phyloP scores from a whole-genome alignment of 2,888 invertebrate genomes.

The Lochmaea capreae region DNA sequence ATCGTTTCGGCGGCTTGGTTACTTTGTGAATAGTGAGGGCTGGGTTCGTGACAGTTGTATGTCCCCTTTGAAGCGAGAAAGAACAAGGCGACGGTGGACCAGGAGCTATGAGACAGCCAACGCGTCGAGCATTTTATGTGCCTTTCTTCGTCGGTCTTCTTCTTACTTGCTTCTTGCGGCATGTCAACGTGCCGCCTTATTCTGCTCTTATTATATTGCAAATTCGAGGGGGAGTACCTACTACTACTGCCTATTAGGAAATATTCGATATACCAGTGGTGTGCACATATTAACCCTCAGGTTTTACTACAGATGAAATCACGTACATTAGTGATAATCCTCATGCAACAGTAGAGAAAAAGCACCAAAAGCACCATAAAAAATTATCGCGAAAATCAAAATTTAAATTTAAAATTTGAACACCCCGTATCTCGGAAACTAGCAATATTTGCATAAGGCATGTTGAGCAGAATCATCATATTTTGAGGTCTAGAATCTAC shows the following conservation, averaged over 20 bases:
- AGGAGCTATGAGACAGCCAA: constrained; percentile 55
- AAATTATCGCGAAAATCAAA: too few relatives aligned
- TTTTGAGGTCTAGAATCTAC: too few relatives aligned
- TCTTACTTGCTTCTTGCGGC: constrained; percentile 34
- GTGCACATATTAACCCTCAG: neutral
- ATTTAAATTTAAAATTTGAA: too few relatives aligned
- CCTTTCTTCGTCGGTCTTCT: constrained; percentile 36
- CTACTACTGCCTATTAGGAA: constrained; percentile 19
- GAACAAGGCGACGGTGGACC: constrained; percentile 36
- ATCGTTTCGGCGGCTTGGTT: constrained; percentile 18
- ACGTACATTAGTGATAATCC: too few relatives aligned
- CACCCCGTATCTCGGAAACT: too few relatives aligned
- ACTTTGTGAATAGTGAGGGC: constrained; percentile 39
- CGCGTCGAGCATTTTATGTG: constrained; percentile 54
- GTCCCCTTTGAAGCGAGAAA: constrained; percentile 42
- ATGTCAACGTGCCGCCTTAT: constrained; percentile 54
- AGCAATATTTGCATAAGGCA: too few relatives aligned
- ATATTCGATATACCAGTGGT: constrained; percentile 12
- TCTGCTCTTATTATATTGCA: constrained; percentile 30
- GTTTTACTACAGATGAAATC: neutral
- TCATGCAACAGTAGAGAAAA: too few relatives aligned
- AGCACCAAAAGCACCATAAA: too few relatives aligned
- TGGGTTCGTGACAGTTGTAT: constrained; percentile 55
- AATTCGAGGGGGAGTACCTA: constrained; percentile 46
- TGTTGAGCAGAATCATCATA: too few relatives aligned